phyloP scores from a whole-genome alignment of 2,113 vertebrate genomes.

The Cyprinodon variegatus region DNA sequence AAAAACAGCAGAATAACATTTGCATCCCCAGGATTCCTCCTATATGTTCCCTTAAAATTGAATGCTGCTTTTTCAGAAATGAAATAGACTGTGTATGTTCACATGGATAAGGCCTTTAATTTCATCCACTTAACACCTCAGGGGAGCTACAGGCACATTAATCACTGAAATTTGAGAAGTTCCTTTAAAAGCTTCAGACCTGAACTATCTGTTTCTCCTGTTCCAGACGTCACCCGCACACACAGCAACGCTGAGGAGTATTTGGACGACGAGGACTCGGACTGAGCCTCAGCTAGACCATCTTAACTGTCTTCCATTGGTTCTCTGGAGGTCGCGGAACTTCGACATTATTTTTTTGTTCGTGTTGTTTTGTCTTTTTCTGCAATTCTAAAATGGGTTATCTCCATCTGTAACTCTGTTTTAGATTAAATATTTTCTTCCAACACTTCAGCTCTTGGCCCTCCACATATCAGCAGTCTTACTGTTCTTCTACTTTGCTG shows the following conservation, averaged over 20 bases:
- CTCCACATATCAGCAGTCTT: conserved; percentile 13
- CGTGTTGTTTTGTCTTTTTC: background rate
- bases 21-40: no score
- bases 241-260: conserved; percentile 96
- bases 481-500: conserved; percentile 11
- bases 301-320: conserved; percentile 27
- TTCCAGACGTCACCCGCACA: conserved; percentile 83
- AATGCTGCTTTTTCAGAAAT: no score
- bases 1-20: no score
- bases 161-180: no score
- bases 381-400: conserved; percentile 51
- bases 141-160: no score
- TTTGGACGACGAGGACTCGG: conserved; percentile 96
- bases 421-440: conserved; percentile 28
- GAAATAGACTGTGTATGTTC: no score
- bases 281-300: conserved; percentile 75
- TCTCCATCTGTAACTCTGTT: conserved; percentile 44
- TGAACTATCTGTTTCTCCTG: conserved; percentile 20
- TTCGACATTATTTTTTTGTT: conserved; percentile 25
- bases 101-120: no score
- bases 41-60: no score
- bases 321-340: background rate
- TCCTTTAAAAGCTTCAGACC: no score
- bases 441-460: conserved; percentile 25
- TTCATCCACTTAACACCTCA: no score